Percentiles rank a stretch among this genome's conserved stretches.
These are phyloP conservation scores for Pheucticus melanocephalus DNA, from an alignment of 2,113 vertebrate genomes.

Conservation along the genomic window DNA sequence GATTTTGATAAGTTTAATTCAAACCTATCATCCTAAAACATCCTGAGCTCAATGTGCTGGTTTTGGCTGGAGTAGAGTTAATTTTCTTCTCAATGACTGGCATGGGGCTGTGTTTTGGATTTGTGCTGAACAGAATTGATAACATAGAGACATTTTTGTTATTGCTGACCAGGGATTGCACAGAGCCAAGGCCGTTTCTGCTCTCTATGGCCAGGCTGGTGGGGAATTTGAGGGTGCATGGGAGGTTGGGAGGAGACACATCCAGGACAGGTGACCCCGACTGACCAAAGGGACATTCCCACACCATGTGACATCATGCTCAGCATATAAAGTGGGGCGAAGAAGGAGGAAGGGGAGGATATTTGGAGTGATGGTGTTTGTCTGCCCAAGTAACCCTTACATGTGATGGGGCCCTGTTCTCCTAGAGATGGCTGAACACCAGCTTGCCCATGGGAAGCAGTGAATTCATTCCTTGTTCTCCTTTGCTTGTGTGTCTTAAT, in stretches of 20 bases:
- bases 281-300: not conserved
- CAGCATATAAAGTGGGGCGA: rapidly evolving
- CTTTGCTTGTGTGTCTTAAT: not conserved
- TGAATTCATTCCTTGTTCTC: not conserved
- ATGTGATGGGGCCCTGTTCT: not conserved
- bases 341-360: not conserved
- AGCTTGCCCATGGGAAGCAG: not conserved
- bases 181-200: not conserved
- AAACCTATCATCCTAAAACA: not conserved
- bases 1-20: not conserved
- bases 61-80: rapidly evolving
- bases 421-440: too few relatives aligned
- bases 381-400: not conserved
- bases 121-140: not conserved
- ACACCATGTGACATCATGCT: not conserved
- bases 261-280: not conserved
- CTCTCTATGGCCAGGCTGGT: rapidly evolving
- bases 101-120: not conserved
- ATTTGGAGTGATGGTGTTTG: not conserved
- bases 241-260: not conserved
- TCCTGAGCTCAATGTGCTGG: not conserved
- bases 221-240: rapidly evolving
- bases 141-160: not conserved
- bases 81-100: not conserved
- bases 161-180: not conserved